Percentiles rank a stretch among this genome's conserved stretches.
These are phyloP conservation scores for Chymomyza costata DNA, from an alignment of 1,140 invertebrate species.

Conservation along the genomic window DNA sequence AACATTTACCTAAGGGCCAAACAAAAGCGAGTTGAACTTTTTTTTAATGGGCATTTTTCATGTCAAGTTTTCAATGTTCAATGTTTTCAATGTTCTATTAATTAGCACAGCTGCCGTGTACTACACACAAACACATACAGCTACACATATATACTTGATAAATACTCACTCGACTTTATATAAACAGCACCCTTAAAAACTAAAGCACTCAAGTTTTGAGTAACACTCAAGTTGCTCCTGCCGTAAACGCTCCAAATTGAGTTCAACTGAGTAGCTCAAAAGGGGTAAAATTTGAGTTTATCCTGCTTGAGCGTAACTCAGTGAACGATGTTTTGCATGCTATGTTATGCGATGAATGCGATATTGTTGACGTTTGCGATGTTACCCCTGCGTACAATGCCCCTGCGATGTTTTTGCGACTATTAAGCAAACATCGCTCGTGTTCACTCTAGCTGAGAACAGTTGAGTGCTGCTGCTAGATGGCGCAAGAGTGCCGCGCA, in stretches of 20 bases:
- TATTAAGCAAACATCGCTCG: too few species aligned
- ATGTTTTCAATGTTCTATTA: conserved; percentile 49
- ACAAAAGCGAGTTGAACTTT: neutral
- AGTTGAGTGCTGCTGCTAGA: conserved; percentile 13
- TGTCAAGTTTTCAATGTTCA: conserved; percentile 34
- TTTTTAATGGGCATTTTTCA: conserved; percentile 1
- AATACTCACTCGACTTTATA: neutral
- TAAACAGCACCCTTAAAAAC: conserved; percentile 6
- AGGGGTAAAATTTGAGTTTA: conserved; percentile 21
- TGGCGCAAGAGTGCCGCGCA: conserved; percentile 19
- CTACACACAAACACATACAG: neutral
- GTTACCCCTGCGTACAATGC: conserved; percentile 5
- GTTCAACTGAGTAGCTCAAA: neutral
- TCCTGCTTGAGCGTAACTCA: conserved; percentile 29
- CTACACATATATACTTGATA: conserved; percentile 3
- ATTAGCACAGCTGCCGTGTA: conserved; percentile 50
- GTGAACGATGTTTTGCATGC: conserved; percentile 15
- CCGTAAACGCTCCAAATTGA: conserved; percentile 7
- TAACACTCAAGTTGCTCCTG: neutral
- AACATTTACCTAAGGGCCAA: neutral
- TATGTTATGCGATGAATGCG: conserved; percentile 7
- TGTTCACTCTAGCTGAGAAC: too few species aligned
- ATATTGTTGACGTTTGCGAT: conserved; percentile 26
- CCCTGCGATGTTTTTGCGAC: conserved; percentile 16
- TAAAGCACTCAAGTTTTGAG: conserved; percentile 2